Base-by-base conservation (phyloP, 2,113 vertebrate genomes). In the Scytalopus superciliaris region DNA sequence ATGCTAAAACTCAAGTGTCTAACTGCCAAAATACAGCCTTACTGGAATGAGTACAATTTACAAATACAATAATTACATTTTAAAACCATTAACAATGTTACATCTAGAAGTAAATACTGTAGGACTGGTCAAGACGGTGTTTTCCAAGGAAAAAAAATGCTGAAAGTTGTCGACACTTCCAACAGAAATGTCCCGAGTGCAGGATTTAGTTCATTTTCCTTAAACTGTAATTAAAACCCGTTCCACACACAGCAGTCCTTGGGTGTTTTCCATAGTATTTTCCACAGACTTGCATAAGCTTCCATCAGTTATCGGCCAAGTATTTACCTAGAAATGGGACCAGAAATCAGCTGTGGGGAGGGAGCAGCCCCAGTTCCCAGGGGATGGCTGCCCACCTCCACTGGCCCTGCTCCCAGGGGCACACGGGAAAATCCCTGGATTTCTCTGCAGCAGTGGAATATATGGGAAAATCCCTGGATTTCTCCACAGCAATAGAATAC, bases 11-110 rank as follows among this genome's bases (percentile, higher is more conserved):
- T 98, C 97, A 97, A 97, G 97, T 97, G 97, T 97, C 97, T 98
- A 98, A 98, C 96, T 97, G 97, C 97, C 97, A 97, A 97, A 97
- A 97, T 97, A 98, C 97, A 97, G 97, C 96, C 97, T 98, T 98
- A 98, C 98, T 96, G 97, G 98, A 98, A 99, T 99, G 98, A 98
- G 97, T 98, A 99, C 98, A 97, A 98, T 98, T 98, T 98, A 99
- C 99, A 99, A 99, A 99, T 99, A 99, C 99, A 97, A 98, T 99
- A 98, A 98, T 99, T 98, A 99, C 98, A 99, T 98, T 98, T 98
- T 98, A 98, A 98, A 99, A 99, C 98, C 98, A 98, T 98, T 98
- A 98, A 99, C 98, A 97, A 99, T 98, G 98, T 98, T 98, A 99
- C 98, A 99, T 97, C 98, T 98, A 99, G 96, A 98, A 98, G 98